Conservation (phyloP, 2,113 vertebrate genomes). For the Holacanthus passer region DNA sequence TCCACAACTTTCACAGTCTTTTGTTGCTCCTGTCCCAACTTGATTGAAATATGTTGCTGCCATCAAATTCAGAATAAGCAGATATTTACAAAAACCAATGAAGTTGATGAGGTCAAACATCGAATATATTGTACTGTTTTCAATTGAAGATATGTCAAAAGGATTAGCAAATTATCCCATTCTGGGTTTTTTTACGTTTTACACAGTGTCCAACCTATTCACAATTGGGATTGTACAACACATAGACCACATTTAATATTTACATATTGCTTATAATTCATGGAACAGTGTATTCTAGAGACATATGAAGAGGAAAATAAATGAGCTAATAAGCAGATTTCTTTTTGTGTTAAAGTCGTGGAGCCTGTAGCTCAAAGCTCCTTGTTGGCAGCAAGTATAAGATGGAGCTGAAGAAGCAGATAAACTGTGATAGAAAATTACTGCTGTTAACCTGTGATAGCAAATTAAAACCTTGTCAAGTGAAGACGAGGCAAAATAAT, state of each 20-base stretch:
- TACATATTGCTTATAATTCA: neutral
- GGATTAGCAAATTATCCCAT: too few species aligned
- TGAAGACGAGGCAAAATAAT: constrained; percentile 14
- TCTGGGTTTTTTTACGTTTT: too few species aligned
- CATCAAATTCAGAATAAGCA: too few species aligned
- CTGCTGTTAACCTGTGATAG: constrained; percentile 23
- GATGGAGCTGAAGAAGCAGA: constrained; percentile 1
- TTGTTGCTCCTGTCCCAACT: too few species aligned
- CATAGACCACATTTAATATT: neutral
- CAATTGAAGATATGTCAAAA: too few species aligned
- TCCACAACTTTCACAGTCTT: too few species aligned
- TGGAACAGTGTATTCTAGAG: neutral
- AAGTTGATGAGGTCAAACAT: too few species aligned
- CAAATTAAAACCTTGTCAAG: constrained; percentile 12
- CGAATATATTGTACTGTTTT: too few species aligned
- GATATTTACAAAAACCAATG: too few species aligned
- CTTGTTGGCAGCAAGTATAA: neutral
- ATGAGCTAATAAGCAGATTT: neutral
- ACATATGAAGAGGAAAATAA: neutral
- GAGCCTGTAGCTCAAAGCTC: neutral
- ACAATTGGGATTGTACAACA: too few species aligned
- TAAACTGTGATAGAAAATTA: neutral
- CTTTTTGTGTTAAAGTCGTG: neutral
- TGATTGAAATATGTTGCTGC: too few species aligned
- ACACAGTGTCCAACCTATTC: too few species aligned